A percentile compares a stretch with the other conserved stretches of the same genome.
Evolutionary conservation across 1,140 invertebrate genomes (phyloP).

Genomic region (Microplitis demolitor): DNA sequence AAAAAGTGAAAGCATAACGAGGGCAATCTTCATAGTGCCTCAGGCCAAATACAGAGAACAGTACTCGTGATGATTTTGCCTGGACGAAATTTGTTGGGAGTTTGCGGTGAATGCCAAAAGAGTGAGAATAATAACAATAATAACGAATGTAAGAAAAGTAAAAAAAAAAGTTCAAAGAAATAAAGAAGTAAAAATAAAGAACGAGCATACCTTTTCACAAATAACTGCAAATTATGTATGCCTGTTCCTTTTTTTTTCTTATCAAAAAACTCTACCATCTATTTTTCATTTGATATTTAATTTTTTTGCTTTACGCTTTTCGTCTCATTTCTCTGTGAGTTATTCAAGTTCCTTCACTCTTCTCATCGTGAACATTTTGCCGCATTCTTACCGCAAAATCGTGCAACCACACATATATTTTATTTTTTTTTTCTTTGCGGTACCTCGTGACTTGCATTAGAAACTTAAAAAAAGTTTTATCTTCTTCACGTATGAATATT

Average conservation of each 20-base stretch:
- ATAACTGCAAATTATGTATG: slow-evolving; percentile 44
- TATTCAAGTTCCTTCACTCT: slow-evolving; percentile 1
- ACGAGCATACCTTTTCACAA: slow-evolving; percentile 30
- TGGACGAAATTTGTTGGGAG: slow-evolving; percentile 18
- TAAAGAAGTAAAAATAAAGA: slow-evolving; percentile 8
- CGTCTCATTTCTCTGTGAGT: slow-evolving; percentile 17
- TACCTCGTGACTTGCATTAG: slow-evolving; percentile 1
- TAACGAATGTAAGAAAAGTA: not conserved
- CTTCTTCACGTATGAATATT: not conserved
- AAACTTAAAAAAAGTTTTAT: not conserved
- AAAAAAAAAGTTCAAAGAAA: not conserved
- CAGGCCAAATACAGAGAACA: slow-evolving; percentile 1
- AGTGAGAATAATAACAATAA: slow-evolving; percentile 20
- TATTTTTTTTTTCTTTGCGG: not conserved
- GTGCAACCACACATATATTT: slow-evolving; percentile 16
- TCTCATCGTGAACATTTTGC: slow-evolving; percentile 39
- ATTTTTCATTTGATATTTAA: slow-evolving; percentile 3
- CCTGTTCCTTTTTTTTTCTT: slow-evolving; percentile 24
- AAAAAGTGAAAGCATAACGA: slow-evolving; percentile 17
- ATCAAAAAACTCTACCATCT: not conserved
- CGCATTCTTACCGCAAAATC: slow-evolving; percentile 38
- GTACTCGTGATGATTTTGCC: slow-evolving; percentile 1
- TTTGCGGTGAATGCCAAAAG: slow-evolving; percentile 10
- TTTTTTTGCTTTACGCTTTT: slow-evolving; percentile 27
- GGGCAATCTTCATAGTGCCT: slow-evolving; percentile 10